Base-by-base conservation (phyloP, 2,888 invertebrate genomes). In the Willowsia nigromaculata region DNA sequence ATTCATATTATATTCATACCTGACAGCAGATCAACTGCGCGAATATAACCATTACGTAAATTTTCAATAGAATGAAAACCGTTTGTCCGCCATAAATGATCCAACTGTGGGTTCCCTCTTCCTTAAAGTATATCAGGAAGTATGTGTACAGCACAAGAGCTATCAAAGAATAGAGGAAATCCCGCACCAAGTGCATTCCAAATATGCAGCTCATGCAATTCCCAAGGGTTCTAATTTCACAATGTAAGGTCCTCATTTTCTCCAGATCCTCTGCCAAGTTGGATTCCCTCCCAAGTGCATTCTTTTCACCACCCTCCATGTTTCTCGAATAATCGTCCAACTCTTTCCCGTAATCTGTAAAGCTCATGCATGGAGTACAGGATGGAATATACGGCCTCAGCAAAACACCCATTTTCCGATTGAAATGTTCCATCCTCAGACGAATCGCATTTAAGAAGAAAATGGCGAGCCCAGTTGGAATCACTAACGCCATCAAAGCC, bases 391-490 rank as follows among this genome's bases (percentile, higher is more conserved):
- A 80, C 1, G 90, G 86, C 4, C 22, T 22, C 9, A 92, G 33
- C 9, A 90, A 62, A 0, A 9, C 83, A 22, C 83, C 59, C 82
- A 92, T 56, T 53, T 90, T 91, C 18, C 91, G 53, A 71, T 92
- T 92, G 56, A 92, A 92, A 13, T 91, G 91, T 13, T 88, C 62
- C 27, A 92, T 81, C n/a, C 92, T 74, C 18, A 92, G 43, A 18
- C 81, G 74, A 4, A 92, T 68, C 0, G 90, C 90, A 37, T 92
- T 90, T 6, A 91, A 47, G 47, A 92, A 92, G 83, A 92, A 92
- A 11, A 91, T 78, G 13, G 91, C 56, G 1, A 92, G 62, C 2
- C 89, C 90, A 0, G 91, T 90, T 0, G 92, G 92, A 30, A 90
- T 90, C 1, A 91, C 56, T 7, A 90, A n/a, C 0, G 78, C 74